A percentile compares a stretch with the other conserved stretches of the same genome.
phyloP scores from a whole-genome alignment of 2,113 vertebrate genomes.

The Poeciliopsis retropinna region DNA sequence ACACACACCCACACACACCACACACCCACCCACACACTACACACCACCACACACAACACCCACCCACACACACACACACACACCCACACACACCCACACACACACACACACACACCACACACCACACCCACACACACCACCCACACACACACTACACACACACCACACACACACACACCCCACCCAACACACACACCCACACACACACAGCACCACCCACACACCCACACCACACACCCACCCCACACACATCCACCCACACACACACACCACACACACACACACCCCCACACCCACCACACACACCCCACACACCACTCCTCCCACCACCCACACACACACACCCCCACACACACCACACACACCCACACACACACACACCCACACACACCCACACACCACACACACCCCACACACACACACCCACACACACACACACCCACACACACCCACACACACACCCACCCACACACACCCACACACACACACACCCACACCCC shows the following conservation, averaged over 20 bases:
- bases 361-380: constrained; percentile 13
- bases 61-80: constrained; percentile 51
- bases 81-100: constrained; percentile 5
- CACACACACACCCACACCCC: constrained; percentile 61
- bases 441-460: constrained; percentile 51
- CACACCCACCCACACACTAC: constrained; percentile 52
- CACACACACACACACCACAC: constrained; percentile 59
- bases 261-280: constrained; percentile 14
- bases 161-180: constrained; percentile 25
- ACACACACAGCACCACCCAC: constrained; percentile 46
- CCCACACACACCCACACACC: constrained; percentile 49
- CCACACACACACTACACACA: constrained; percentile 45
- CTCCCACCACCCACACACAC: constrained; percentile 3
- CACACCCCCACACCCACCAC: constrained; percentile 48
- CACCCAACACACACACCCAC: constrained; percentile 11
- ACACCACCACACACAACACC: constrained; percentile 15
- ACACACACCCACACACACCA: constrained; percentile 27
- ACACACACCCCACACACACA: too few relatives aligned
- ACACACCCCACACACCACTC: neutral
- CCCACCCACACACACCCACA: constrained; percentile 5
- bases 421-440: constrained; percentile 8
- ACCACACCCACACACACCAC: constrained; percentile 16
- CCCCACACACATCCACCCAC: constrained; percentile 52
- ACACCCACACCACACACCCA: constrained; percentile 6
- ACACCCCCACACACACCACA: constrained; percentile 57